phyloP scores from a whole-genome alignment of 2,113 vertebrate species.

The Oxyruncus cristatus region DNA sequence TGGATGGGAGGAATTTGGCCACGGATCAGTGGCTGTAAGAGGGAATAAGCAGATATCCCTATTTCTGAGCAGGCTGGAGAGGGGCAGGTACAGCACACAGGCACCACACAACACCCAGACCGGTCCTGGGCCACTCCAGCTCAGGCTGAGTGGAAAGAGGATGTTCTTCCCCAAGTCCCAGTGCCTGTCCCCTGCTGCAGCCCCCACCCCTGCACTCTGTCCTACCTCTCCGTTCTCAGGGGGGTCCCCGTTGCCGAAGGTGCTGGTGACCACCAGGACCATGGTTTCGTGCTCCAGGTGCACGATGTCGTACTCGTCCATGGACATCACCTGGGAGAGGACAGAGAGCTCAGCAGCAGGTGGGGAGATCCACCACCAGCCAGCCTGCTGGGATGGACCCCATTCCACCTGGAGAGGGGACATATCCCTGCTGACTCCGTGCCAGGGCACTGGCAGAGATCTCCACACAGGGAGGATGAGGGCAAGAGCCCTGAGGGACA shows the following conservation, averaged over 20 bases:
- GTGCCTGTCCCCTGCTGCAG: background rate
- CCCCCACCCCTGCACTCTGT: rapidly evolving
- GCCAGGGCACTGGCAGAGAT: background rate
- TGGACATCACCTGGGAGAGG: slow-evolving; percentile 83
- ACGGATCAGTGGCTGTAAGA: background rate
- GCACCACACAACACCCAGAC: background rate
- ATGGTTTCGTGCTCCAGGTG: slow-evolving; percentile 93
- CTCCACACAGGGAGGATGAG: background rate
- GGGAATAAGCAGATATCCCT: background rate
- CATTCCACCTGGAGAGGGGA: background rate
- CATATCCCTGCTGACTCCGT: background rate
- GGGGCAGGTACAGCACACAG: background rate
- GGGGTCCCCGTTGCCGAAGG: slow-evolving; percentile 95
- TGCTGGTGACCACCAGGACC: slow-evolving; percentile 93
- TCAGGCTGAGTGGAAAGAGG: background rate
- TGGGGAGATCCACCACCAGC: background rate
- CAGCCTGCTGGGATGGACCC: background rate
- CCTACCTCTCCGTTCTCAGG: slow-evolving; percentile 95
- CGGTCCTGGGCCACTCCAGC: background rate
- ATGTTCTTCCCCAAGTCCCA: rapidly evolving
- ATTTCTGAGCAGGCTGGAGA: background rate
- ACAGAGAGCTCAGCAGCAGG: background rate
- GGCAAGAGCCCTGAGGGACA: background rate
- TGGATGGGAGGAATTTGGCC: background rate
- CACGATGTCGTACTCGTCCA: slow-evolving; percentile 96